Percentiles rank a stretch among this genome's conserved stretches.
Conservation (phyloP, 2,888 invertebrate species). For the Tiliacea aurago region DNA sequence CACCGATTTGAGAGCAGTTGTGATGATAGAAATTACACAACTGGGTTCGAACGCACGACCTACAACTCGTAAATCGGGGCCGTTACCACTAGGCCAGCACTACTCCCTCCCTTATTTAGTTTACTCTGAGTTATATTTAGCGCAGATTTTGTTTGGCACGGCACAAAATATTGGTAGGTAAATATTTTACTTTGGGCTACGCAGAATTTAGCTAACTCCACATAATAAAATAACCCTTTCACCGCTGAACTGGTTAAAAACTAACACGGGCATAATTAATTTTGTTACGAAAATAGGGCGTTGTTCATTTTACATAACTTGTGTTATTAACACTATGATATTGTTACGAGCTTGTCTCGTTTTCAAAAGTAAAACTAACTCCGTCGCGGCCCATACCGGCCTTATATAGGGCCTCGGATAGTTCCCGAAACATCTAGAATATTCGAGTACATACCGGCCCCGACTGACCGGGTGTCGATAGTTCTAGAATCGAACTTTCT, state of each 20-base stretch:
- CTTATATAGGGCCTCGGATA: too few relatives aligned
- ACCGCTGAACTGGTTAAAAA: constrained; percentile 11
- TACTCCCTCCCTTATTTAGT: background rate
- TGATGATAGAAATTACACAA: background rate
- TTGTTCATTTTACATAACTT: constrained; percentile 11
- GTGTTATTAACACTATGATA: background rate
- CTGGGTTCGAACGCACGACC: background rate
- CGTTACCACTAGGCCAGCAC: too few relatives aligned
- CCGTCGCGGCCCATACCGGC: too few relatives aligned
- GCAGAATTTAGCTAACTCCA: background rate
- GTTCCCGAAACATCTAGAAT: too few relatives aligned
- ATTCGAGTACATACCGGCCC: too few relatives aligned
- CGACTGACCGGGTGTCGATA: too few relatives aligned
- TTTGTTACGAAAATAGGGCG: constrained; percentile 8
- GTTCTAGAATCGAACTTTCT: too few relatives aligned
- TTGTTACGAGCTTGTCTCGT: too few relatives aligned
- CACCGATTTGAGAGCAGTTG: background rate
- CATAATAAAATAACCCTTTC: constrained; percentile 8
- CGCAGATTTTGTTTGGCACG: background rate
- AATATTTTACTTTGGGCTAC: constrained; percentile 1
- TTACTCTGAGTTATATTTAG: background rate
- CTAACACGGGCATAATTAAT: constrained; percentile 28
- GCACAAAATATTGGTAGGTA: background rate
- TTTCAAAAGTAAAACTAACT: too few relatives aligned
- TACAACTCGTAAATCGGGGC: background rate